phyloP scores from a whole-genome alignment of 2,888 invertebrate genomes.

The Leptogaster cylindrica region DNA sequence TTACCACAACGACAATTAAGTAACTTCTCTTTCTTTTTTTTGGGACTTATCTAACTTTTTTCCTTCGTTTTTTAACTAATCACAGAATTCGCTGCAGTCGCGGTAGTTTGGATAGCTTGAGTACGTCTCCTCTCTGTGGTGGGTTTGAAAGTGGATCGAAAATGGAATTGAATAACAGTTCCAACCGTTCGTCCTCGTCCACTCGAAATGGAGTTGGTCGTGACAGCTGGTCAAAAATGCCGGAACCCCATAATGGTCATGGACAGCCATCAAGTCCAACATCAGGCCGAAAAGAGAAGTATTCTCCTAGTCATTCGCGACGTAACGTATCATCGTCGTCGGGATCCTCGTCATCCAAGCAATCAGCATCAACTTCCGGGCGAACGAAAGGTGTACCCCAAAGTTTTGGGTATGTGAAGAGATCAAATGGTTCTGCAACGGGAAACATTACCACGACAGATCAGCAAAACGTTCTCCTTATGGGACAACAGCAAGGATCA shows the following conservation, averaged over 20 bases:
- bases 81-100: conserved; percentile 61
- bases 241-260: conserved; percentile 55
- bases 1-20: too few species aligned
- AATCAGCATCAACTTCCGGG: conserved; percentile 54
- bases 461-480: conserved; percentile 57
- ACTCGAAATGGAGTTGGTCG: conserved; percentile 55
- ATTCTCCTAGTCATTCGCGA: conserved; percentile 60
- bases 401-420: conserved; percentile 84
- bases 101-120: conserved; percentile 61
- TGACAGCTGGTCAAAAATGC: conserved; percentile 61
- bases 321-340: conserved; percentile 57
- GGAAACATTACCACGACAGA: conserved; percentile 63
- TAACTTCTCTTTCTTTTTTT: too few species aligned
- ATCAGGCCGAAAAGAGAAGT: conserved; percentile 58
- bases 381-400: conserved; percentile 80
- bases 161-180: conserved; percentile 54
- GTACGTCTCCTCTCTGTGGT: conserved; percentile 58
- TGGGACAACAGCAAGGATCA: conserved; percentile 52
- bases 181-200: conserved; percentile 46
- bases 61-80: too few species aligned
- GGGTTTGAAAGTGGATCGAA: conserved; percentile 48
- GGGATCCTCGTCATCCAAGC: conserved; percentile 45
- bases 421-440: conserved; percentile 70
- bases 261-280: conserved; percentile 60
- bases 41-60: too few species aligned